These are phyloP conservation scores for Pelodytes ibericus DNA, from an alignment of 2,797 vertebrate genomes.

Conservation along the genomic window DNA sequence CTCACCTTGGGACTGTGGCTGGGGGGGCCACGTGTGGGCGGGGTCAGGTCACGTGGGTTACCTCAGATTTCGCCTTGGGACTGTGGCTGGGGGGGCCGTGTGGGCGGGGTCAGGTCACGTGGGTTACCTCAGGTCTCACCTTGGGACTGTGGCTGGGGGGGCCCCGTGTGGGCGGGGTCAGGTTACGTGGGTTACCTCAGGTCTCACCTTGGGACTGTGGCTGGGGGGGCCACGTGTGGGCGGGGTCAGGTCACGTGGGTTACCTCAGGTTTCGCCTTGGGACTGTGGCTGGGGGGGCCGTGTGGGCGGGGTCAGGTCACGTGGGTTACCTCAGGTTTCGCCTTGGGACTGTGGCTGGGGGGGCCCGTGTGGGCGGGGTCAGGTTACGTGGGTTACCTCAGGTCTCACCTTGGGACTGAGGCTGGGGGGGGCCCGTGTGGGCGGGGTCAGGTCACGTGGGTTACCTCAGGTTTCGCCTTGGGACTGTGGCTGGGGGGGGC, in stretches of 20 bases:
- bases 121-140: slow-evolving; percentile 81
- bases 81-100: too few species aligned
- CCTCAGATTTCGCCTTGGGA: too few species aligned
- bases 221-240: background rate
- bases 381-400: background rate
- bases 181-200: too few species aligned
- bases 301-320: background rate
- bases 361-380: too few species aligned
- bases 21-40: slow-evolving; percentile 83
- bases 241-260: background rate
- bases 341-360: too few species aligned
- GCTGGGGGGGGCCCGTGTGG: background rate
- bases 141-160: slow-evolving; percentile 83
- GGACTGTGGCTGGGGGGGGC: background rate
- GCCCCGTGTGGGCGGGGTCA: too few species aligned
- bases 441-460: background rate
- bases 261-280: too few species aligned
- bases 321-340: background rate
- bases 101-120: background rate
- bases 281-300: background rate
- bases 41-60: too few species aligned
- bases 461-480: background rate
- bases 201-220: too few species aligned
- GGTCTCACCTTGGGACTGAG: background rate
- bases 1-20: slow-evolving; percentile 79